Percentiles rank a stretch among this genome's conserved stretches.
phyloP scores from a whole-genome alignment of 30 jellyfish, hydroid and myxozoan genomes.

The Mastigias papua region DNA sequence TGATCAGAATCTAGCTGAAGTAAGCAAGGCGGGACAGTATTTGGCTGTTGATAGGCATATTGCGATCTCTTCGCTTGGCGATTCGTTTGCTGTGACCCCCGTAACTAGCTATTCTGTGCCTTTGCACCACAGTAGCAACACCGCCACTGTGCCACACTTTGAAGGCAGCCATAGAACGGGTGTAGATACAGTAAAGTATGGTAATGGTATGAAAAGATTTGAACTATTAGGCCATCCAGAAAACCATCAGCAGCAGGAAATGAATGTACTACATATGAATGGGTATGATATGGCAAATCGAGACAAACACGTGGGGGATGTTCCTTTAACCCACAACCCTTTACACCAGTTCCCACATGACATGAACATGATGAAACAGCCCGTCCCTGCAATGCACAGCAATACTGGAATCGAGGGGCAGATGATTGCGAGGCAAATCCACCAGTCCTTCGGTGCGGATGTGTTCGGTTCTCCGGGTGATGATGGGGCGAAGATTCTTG shows the following conservation, averaged over 20 bases:
- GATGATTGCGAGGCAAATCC: conserved; percentile 63
- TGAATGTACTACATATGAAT: conserved; percentile 6
- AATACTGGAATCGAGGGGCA: conserved; percentile 53
- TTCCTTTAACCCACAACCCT: neutral
- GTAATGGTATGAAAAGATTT: neutral
- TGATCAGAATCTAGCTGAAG: conserved; percentile 8
- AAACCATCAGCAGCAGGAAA: conserved; percentile 1
- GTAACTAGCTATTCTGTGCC: conserved; percentile 35
- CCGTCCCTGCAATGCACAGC: conserved; percentile 3
- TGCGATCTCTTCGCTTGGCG: conserved; percentile 1
- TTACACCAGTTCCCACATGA: conserved; percentile 9
- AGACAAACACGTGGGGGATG: conserved; percentile 1
- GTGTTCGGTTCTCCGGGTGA: conserved; percentile 73
- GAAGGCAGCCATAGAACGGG: neutral
- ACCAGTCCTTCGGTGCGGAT: conserved; percentile 76
- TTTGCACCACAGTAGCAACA: neutral
- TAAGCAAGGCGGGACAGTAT: conserved; percentile 20
- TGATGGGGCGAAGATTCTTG: conserved; percentile 73
- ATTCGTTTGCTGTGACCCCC: conserved; percentile 4
- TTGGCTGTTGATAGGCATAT: conserved; percentile 1
- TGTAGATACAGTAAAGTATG: neutral
- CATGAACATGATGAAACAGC: neutral
- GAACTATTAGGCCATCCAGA: conserved; percentile 36
- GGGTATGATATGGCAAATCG: conserved; percentile 1
- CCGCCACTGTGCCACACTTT: conserved; percentile 7